A percentile compares a stretch with the other conserved stretches of the same genome.
These are phyloP conservation scores for Alca torda DNA, from an alignment of 2,797 vertebrate genomes.

Conservation along the genomic window DNA sequence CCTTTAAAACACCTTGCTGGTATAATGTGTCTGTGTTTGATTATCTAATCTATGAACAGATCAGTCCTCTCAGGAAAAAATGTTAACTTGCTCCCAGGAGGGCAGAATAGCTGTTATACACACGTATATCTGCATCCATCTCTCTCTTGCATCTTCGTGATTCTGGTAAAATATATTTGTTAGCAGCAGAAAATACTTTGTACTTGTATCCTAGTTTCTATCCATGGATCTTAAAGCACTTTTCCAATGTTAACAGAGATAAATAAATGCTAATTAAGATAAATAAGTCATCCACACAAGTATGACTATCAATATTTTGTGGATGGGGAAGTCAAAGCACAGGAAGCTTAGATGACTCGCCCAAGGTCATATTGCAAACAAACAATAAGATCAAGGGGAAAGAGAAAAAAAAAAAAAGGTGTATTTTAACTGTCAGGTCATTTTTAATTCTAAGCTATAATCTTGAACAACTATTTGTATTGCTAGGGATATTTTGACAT, in stretches of 20 bases:
- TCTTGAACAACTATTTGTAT: neutral
- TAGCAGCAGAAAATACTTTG: neutral
- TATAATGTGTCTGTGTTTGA: constrained; percentile 28
- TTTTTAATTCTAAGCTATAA: neutral
- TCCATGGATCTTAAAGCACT: neutral
- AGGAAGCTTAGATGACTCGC: neutral
- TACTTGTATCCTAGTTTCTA: neutral
- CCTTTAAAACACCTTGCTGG: constrained; percentile 51
- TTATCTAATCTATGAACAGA: constrained; percentile 62
- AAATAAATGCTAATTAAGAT: neutral
- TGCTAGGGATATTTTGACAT: neutral
- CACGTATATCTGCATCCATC: constrained; percentile 1
- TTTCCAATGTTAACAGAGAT: neutral
- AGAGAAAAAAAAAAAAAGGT: neutral
- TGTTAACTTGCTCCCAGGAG: constrained; percentile 38
- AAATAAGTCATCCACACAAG: neutral
- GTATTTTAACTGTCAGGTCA: neutral
- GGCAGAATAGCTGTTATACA: constrained; percentile 9
- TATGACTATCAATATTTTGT: neutral
- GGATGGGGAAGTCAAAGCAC: neutral
- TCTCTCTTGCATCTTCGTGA: neutral
- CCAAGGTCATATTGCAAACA: neutral
- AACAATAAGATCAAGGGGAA: neutral
- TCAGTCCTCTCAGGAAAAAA: constrained; percentile 49
- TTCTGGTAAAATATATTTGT: constrained; percentile 6